A percentile compares a stretch with the other conserved stretches of the same genome.
phyloP scores from a whole-genome alignment of 2,797 vertebrate species.

The Tarsius wallacei region DNA sequence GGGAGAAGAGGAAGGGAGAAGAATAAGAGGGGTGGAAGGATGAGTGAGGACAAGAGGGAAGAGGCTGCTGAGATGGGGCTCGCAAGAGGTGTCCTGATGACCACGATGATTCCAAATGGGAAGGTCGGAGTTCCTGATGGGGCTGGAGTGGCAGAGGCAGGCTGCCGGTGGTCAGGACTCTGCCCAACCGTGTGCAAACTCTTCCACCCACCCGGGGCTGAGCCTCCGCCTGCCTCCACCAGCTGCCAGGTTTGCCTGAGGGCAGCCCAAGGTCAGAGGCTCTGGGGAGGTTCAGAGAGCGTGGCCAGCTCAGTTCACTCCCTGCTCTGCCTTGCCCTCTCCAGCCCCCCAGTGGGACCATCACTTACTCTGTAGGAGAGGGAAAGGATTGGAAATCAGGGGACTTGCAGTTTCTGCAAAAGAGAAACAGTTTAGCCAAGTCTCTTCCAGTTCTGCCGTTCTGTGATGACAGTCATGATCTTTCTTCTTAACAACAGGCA shows the following conservation, averaged over 20 bases:
- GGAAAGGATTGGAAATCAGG: slow-evolving; percentile 95
- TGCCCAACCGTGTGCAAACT: not conserved
- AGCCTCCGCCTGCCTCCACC: not conserved
- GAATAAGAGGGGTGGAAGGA: not conserved
- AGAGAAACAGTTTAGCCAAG: slow-evolving; percentile 89
- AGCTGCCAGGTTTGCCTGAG: not conserved
- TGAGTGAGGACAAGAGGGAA: no score
- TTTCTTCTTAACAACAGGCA: not conserved
- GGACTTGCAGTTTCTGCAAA: slow-evolving; percentile 95
- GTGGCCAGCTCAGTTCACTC: not conserved
- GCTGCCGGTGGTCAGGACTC: not conserved
- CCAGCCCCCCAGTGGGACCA: slow-evolving; percentile 51
- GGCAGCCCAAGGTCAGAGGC: not conserved
- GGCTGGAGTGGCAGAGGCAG: not conserved
- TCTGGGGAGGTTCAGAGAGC: not conserved
- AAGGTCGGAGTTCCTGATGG: not conserved
- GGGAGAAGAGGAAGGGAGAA: not conserved
- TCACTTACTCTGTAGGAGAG: slow-evolving; percentile 95
- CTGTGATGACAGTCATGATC: not conserved
- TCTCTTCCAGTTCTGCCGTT: slow-evolving; percentile 61
- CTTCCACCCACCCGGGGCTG: not conserved
- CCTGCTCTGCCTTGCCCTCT: slow-evolving; percentile 69
- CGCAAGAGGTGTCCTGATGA: not conserved
- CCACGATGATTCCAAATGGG: not conserved
- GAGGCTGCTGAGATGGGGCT: not conserved